phyloP scores from a whole-genome alignment of 2,113 vertebrate species.

The Colius striatus region DNA sequence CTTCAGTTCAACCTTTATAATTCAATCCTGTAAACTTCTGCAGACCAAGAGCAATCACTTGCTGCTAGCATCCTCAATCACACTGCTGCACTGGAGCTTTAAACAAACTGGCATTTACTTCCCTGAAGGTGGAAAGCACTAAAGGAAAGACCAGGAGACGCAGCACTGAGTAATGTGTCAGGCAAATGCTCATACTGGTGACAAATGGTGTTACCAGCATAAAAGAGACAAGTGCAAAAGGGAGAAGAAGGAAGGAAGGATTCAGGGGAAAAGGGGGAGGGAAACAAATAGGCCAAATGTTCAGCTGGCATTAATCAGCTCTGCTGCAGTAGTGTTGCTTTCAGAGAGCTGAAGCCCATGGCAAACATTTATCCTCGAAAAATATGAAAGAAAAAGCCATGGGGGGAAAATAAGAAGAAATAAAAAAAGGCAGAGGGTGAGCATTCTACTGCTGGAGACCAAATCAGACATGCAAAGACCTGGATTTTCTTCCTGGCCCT shows the following conservation, averaged over 20 bases:
- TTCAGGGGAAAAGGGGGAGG: not conserved
- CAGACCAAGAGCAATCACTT: not conserved
- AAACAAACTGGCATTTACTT: slow-evolving; percentile 29
- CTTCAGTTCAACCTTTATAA: not conserved
- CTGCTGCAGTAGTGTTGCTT: not conserved
- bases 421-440: not conserved
- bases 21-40: not conserved
- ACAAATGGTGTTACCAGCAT: slow-evolving; percentile 37
- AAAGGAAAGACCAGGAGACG: not conserved
- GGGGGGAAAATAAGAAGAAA: not conserved
- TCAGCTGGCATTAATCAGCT: not conserved
- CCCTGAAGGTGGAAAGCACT: not conserved
- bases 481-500: not conserved
- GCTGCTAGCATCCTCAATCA: not conserved
- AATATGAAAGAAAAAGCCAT: not conserved
- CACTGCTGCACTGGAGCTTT: not conserved
- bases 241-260: not conserved
- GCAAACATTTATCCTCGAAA: not conserved
- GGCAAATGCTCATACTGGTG: slow-evolving; percentile 36
- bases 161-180: not conserved
- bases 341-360: not conserved
- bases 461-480: not conserved
- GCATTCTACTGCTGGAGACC: not conserved
- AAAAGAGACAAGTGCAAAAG: slow-evolving; percentile 25
- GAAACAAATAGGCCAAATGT: not conserved